These are phyloP conservation scores for Heliconius himera DNA, from an alignment of 1,140 invertebrate genomes.

Conservation along the genomic window DNA sequence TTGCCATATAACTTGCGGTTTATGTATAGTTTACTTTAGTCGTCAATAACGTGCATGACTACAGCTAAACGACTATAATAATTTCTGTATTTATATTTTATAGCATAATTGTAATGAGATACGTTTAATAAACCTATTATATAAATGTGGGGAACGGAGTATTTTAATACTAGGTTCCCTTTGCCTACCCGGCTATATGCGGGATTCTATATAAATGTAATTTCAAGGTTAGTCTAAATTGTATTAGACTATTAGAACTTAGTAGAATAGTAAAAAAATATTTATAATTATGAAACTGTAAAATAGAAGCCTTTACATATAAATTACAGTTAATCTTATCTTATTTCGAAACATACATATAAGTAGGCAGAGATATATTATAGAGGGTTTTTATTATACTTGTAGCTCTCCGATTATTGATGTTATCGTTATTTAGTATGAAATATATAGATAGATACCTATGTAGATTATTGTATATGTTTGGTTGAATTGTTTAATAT, in stretches of 20 bases:
- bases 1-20: conserved; percentile 34
- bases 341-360: neutral
- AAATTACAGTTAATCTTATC: neutral
- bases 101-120: neutral
- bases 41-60: conserved; percentile 39
- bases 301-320: neutral
- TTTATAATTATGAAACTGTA: neutral
- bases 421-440: neutral
- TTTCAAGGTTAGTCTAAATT: neutral
- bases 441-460: neutral
- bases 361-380: neutral
- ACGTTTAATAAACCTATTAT: neutral
- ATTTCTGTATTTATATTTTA: conserved; percentile 19
- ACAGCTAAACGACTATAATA: conserved; percentile 16
- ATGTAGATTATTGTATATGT: neutral
- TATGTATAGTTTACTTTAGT: conserved; percentile 26
- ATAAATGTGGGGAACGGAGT: too few relatives aligned
- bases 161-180: too few relatives aligned
- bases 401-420: neutral
- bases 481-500: neutral
- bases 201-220: neutral
- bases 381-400: neutral
- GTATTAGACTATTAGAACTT: neutral
- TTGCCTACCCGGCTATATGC: too few relatives aligned
- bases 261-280: neutral